Conservation (phyloP, 2,797 vertebrate species). For the Smutsia gigantea region DNA sequence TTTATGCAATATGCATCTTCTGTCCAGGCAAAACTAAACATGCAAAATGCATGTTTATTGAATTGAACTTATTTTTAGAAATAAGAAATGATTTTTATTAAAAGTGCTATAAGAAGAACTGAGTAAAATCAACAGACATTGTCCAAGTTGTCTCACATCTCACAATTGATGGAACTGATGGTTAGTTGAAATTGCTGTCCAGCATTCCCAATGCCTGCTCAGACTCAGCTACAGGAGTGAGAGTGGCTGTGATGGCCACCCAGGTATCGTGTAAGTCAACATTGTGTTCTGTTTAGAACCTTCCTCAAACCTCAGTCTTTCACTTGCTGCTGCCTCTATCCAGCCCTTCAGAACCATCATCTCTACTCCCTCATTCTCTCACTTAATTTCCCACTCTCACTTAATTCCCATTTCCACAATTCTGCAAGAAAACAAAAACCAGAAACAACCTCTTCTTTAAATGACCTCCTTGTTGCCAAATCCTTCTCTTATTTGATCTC, state of each 20-base stretch:
- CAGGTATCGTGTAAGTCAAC: neutral
- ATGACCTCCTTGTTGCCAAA: neutral
- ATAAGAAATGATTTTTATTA: slow-evolving; percentile 31
- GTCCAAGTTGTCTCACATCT: neutral
- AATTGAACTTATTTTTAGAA: neutral
- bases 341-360: neutral
- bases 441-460: neutral
- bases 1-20: neutral
- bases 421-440: slow-evolving; percentile 1
- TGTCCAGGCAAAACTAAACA: slow-evolving; percentile 7
- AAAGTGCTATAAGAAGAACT: neutral
- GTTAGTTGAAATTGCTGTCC: neutral
- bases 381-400: neutral
- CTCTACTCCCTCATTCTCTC: neutral
- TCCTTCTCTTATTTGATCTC: neutral
- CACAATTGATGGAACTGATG: neutral
- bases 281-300: neutral
- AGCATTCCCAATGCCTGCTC: neutral
- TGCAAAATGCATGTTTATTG: neutral
- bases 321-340: neutral
- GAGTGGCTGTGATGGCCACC: neutral
- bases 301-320: neutral
- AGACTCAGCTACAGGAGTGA: neutral
- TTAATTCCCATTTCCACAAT: neutral
- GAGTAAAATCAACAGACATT: neutral